These are phyloP conservation scores for Cryptosula pallasiana DNA, from an alignment of 2,888 invertebrate genomes.

Conservation along the genomic window DNA sequence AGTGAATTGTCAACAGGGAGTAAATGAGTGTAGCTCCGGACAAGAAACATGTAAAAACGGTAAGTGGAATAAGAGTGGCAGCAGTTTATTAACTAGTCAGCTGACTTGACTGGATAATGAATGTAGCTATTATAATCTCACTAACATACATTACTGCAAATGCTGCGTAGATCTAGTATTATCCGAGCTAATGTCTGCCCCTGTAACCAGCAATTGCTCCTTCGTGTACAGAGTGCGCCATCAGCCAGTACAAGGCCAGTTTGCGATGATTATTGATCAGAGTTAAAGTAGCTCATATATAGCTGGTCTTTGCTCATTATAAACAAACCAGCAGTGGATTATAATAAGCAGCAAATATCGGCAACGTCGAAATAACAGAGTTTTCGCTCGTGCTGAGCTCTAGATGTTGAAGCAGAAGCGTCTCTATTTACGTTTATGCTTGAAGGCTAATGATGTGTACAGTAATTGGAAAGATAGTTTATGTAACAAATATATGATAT, in stretches of 20 bases:
- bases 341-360: too few relatives aligned
- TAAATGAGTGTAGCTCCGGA: conserved; percentile 46
- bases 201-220: neutral
- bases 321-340: neutral
- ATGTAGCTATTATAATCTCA: neutral
- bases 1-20: conserved; percentile 64
- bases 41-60: conserved; percentile 59
- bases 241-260: neutral
- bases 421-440: too few relatives aligned
- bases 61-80: too few relatives aligned
- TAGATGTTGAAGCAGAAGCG: too few relatives aligned
- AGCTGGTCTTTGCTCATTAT: neutral
- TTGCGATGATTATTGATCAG: neutral
- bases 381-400: too few relatives aligned
- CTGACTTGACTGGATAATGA: neutral
- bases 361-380: too few relatives aligned
- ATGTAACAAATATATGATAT: too few relatives aligned
- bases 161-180: neutral
- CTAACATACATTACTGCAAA: neutral
- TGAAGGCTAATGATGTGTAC: too few relatives aligned
- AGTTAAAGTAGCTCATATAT: neutral
- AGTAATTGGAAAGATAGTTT: too few relatives aligned
- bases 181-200: neutral
- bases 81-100: too few relatives aligned
- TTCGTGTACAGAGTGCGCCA: neutral